A percentile compares a stretch with the other conserved stretches of the same genome.
These are phyloP conservation scores for Drosophila yakuba DNA, from an alignment of 1,140 invertebrate genomes.

Conservation along the genomic window DNA sequence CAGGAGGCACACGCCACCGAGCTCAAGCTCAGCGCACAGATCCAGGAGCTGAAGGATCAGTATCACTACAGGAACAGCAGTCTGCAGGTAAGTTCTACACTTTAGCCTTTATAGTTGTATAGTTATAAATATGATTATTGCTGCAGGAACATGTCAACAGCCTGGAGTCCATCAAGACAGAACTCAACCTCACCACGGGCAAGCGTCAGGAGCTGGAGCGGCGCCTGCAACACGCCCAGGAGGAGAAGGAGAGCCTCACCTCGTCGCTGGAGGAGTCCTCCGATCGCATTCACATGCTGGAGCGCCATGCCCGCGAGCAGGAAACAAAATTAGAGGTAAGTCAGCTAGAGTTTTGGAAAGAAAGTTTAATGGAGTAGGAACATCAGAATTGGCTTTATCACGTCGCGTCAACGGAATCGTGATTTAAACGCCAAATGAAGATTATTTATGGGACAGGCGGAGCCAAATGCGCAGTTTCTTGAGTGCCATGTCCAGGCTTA, in stretches of 20 bases:
- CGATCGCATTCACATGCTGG: slow-evolving; percentile 93
- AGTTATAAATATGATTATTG: background rate
- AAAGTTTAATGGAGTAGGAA: slow-evolving; percentile 10
- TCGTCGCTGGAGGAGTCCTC: slow-evolving; percentile 94
- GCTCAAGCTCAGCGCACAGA: slow-evolving; percentile 91
- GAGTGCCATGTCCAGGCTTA: slow-evolving; percentile 55
- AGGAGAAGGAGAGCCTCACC: slow-evolving; percentile 92
- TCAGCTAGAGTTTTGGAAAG: slow-evolving; percentile 5
- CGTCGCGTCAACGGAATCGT: slow-evolving; percentile 58
- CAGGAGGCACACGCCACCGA: slow-evolving; percentile 93
- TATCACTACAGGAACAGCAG: slow-evolving; percentile 92
- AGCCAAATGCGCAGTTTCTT: slow-evolving; percentile 70
- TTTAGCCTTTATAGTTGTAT: background rate
- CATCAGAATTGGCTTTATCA: slow-evolving; percentile 52
- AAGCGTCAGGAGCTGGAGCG: slow-evolving; percentile 94
- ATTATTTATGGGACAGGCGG: slow-evolving; percentile 63
- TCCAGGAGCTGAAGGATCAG: slow-evolving; percentile 93
- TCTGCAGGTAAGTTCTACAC: slow-evolving; percentile 86
- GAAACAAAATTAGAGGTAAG: slow-evolving; percentile 86
- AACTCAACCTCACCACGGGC: slow-evolving; percentile 93
- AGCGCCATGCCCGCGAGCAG: slow-evolving; percentile 94
- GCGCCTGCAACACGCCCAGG: slow-evolving; percentile 89
- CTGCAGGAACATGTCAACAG: slow-evolving; percentile 93
- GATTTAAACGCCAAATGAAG: slow-evolving; percentile 52
- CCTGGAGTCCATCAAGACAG: slow-evolving; percentile 93